Evolutionary conservation across 2,113 vertebrate genomes (phyloP).

Genomic region (Rhipidura dahli): DNA sequence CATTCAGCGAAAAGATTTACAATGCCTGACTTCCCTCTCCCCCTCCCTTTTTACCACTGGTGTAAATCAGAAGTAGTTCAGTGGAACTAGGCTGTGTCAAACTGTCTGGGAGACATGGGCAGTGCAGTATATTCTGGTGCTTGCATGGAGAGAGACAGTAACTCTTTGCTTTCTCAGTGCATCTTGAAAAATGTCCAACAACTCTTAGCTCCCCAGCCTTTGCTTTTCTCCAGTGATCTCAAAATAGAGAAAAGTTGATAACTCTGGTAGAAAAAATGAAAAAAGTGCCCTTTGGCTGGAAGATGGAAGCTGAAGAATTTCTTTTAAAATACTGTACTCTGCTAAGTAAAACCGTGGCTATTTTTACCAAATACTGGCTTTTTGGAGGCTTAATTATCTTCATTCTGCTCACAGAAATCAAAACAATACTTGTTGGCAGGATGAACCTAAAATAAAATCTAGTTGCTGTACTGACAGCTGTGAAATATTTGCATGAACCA

Average conservation of each 20-base stretch:
- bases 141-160: background rate
- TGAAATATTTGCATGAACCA: background rate
- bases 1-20: constrained; percentile 7
- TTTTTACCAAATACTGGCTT: background rate
- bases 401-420: background rate
- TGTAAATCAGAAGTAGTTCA: constrained; percentile 37
- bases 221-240: background rate
- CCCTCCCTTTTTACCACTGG: background rate
- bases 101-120: background rate
- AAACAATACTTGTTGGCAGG: constrained; percentile 8
- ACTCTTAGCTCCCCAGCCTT: background rate
- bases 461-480: background rate
- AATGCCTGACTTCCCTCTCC: background rate
- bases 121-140: background rate
- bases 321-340: background rate
- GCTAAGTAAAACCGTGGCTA: background rate
- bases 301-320: background rate
- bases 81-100: background rate
- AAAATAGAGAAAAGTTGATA: background rate
- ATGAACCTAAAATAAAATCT: constrained; percentile 3
- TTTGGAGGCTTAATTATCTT: constrained; percentile 15
- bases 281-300: background rate
- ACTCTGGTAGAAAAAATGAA: background rate
- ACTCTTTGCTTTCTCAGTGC: background rate
- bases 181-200: background rate